Percentiles rank a stretch among this genome's conserved stretches.
These are phyloP conservation scores for Ophion ventricosus DNA, from an alignment of 2,888 invertebrate species.

Conservation along the genomic window DNA sequence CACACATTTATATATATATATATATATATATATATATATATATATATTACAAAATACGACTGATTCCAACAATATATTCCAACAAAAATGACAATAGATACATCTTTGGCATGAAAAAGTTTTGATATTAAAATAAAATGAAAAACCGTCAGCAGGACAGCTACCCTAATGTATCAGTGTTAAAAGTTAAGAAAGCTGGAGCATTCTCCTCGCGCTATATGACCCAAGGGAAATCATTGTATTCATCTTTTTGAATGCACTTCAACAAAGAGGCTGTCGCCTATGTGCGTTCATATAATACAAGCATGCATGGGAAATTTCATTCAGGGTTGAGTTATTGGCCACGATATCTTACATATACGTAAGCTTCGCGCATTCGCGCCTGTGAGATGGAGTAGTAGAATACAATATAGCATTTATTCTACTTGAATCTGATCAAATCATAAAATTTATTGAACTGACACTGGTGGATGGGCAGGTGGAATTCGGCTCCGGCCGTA, in stretches of 20 bases:
- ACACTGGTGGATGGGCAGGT: too few relatives aligned
- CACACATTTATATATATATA: too few relatives aligned
- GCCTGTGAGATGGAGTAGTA: too few relatives aligned
- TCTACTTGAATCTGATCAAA: too few relatives aligned
- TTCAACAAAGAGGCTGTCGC: constrained; percentile 40
- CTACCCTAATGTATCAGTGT: constrained; percentile 15
- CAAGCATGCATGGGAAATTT: neutral
- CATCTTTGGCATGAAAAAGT: neutral
- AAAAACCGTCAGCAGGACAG: neutral
- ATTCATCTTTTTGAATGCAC: constrained; percentile 55
- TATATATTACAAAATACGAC: too few relatives aligned
- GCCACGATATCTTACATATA: neutral
- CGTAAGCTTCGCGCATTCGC: neutral
- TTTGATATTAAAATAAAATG: neutral
- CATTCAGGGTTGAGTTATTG: neutral
- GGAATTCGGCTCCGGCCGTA: too few relatives aligned
- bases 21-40: too few relatives aligned
- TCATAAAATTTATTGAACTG: too few relatives aligned
- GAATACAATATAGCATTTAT: neutral
- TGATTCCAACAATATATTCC: too few relatives aligned
- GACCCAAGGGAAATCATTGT: constrained; percentile 60
- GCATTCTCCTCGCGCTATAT: constrained; percentile 4
- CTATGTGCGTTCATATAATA: constrained; percentile 8
- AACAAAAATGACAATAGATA: neutral
- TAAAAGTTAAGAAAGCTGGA: constrained; percentile 23